phyloP scores from a whole-genome alignment of 2,113 vertebrate species.

The Nesogale talazaci region DNA sequence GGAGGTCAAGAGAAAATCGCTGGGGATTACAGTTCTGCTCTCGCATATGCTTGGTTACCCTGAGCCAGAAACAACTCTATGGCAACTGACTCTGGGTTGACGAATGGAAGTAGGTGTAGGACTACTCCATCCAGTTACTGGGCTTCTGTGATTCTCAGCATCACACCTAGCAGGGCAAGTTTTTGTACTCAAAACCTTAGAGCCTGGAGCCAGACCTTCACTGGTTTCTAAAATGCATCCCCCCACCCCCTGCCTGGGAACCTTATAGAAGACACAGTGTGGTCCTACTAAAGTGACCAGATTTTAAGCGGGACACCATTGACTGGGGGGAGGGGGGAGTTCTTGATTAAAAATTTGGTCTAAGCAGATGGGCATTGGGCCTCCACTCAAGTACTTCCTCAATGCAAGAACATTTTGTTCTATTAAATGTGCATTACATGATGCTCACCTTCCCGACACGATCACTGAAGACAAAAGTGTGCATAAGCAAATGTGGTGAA shows the following conservation, averaged over 20 bases:
- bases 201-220: neutral
- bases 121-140: neutral
- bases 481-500: too few relatives aligned
- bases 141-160: neutral
- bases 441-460: too few relatives aligned
- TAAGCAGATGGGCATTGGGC: too few relatives aligned
- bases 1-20: neutral
- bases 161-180: neutral
- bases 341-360: too few relatives aligned
- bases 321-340: too few relatives aligned
- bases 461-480: too few relatives aligned
- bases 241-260: neutral
- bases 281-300: neutral
- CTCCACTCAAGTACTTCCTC: too few relatives aligned
- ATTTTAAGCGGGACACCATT: too few relatives aligned
- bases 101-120: neutral
- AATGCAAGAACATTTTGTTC: too few relatives aligned
- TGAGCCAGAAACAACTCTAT: neutral
- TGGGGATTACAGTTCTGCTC: neutral
- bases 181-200: neutral
- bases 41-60: neutral
- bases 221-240: neutral
- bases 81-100: neutral
- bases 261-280: neutral
- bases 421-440: too few relatives aligned